phyloP scores from a whole-genome alignment of 2,888 invertebrate species.

The Steinernema scapterisci region DNA sequence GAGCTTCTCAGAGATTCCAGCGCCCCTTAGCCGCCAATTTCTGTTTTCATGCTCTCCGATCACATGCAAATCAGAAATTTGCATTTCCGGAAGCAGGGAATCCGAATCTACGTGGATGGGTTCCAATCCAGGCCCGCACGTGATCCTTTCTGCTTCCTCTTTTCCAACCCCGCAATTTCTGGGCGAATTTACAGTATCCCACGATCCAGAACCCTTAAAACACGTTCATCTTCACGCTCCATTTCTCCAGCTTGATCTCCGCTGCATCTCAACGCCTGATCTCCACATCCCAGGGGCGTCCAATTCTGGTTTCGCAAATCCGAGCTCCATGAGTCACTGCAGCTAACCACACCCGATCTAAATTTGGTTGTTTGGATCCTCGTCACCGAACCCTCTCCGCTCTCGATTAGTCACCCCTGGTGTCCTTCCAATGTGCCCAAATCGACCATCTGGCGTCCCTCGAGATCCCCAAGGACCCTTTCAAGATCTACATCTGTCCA shows the following conservation, averaged over 20 bases:
- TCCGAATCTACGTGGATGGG: neutral
- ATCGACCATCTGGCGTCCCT: neutral
- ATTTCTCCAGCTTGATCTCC: too few relatives aligned
- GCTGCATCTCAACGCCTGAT: neutral
- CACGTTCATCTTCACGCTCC: neutral
- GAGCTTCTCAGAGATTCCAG: neutral
- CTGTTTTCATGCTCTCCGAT: neutral
- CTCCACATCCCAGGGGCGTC: neutral
- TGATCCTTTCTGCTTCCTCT: too few relatives aligned
- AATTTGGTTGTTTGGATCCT: neutral
- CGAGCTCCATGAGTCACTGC: neutral
- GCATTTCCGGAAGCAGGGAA: conserved; percentile 5
- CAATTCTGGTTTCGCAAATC: neutral
- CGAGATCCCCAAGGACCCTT: neutral
- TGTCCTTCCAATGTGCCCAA: neutral
- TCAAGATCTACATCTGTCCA: neutral
- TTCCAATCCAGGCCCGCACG: neutral
- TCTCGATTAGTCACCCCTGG: conserved; percentile 2
- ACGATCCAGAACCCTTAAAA: neutral
- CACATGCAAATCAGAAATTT: neutral
- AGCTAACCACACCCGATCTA: neutral
- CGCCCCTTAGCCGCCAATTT: neutral
- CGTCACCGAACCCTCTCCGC: neutral
- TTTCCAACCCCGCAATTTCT: too few relatives aligned
- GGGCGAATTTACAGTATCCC: neutral